Evolutionary conservation across 2,888 invertebrate species (phyloP), one percentile per base, ranked within the genome.

Genomic region (Petrolisthes cinctipes): DNA sequence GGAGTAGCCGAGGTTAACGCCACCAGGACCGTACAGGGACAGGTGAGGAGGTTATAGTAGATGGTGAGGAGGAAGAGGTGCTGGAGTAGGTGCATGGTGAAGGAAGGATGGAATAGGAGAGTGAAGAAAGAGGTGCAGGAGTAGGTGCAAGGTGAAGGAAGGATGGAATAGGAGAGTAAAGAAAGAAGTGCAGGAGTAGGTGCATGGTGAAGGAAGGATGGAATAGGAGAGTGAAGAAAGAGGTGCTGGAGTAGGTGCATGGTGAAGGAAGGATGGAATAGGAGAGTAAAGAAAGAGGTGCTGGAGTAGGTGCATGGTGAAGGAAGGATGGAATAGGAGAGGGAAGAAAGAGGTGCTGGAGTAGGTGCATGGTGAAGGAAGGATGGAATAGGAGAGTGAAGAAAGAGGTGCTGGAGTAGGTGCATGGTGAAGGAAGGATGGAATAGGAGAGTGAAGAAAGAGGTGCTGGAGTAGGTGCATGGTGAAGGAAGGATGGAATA

Each of bases 11-110:
- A 76, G 7, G 4, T 14, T 11, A 66, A 82, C 68, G 54, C 78
- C 82, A 82, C 56, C 54, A 82, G 54, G 68, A 73, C 56, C 2
- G 82, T 78, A 7, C 1, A 78, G 6, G 82, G 78, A 51, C 66
- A 86, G 86, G 85, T 85, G 56, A 71, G n/a, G 56, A 71, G n/a
- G 75, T 20, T 20, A 73, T 71, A 4, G 20, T 2, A n/a, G 20
- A n/a, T 14, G 20, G 71, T 1, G 71, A n/a, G 3, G 61, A 37
- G 71, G 54, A 51, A 37, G 68, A 9, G 68, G 20, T 1, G 68
- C 14, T 4, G 61, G 80, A 66, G 23, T 23, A 80, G 14, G 80
- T 51, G 53, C 5, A 4, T 9, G 53, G 54, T 20, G 75, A n/a
- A 11, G 23, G 20, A 20, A 23, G 23, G 75, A 75, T n/a, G 23